These are phyloP conservation scores for Muntiacus reevesi DNA, from an alignment of 2,113 vertebrate genomes.

Conservation along the genomic window DNA sequence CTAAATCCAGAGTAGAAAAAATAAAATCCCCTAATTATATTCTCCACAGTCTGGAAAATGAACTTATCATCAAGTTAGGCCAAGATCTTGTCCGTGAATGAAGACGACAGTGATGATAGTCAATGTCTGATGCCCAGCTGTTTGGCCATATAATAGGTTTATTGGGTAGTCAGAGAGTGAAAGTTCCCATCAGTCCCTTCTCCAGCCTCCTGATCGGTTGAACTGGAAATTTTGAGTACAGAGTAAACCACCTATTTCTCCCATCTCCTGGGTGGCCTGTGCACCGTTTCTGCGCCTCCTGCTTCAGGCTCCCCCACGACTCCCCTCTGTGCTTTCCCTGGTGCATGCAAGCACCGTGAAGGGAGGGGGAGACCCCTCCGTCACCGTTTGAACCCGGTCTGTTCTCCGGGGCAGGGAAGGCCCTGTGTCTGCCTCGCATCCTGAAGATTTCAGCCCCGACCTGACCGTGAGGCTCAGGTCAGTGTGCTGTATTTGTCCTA, in stretches of 20 bases:
- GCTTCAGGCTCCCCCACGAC: fast-evolving
- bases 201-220: neutral
- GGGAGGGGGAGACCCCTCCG: neutral
- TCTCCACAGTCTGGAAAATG: neutral
- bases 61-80: conserved; percentile 13
- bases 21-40: neutral
- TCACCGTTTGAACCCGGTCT: neutral
- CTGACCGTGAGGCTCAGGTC: neutral
- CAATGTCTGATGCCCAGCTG: neutral
- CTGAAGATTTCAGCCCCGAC: neutral
- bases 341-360: neutral
- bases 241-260: no score
- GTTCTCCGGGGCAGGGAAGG: neutral
- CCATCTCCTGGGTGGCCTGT: neutral
- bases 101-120: neutral
- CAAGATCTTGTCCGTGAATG: neutral
- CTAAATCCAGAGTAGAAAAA: neutral
- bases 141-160: neutral
- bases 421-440: neutral
- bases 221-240: neutral
- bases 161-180: neutral
- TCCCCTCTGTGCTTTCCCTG: fast-evolving
- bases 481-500: no score
- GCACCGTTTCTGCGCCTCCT: neutral
- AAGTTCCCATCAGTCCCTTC: no score